phyloP scores from a whole-genome alignment of 2,113 vertebrate genomes.

The Forbesichthys papilliferus region DNA sequence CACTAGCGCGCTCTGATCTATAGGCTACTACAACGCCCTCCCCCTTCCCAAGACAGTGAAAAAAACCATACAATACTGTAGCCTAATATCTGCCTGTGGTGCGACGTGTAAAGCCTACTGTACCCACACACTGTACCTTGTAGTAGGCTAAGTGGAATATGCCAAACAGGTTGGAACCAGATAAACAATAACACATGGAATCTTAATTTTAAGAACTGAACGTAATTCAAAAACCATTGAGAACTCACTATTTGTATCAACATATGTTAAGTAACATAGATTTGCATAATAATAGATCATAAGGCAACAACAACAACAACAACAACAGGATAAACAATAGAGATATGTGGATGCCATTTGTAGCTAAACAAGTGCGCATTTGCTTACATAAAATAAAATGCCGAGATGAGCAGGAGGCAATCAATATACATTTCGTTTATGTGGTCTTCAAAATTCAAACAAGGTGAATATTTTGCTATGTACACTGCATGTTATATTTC shows the following conservation, averaged over 20 bases:
- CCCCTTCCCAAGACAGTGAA: slow-evolving; percentile 4
- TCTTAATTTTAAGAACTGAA: slow-evolving; percentile 10
- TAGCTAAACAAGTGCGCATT: slow-evolving; percentile 9
- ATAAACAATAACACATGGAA: slow-evolving; percentile 33
- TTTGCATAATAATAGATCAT: too few relatives aligned
- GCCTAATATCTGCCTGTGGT: slow-evolving; percentile 6
- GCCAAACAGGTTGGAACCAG: slow-evolving; percentile 57
- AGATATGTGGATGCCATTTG: slow-evolving; percentile 9
- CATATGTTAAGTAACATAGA: slow-evolving; percentile 9
- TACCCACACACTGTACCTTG: slow-evolving; percentile 26
- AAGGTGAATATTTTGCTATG: neutral
- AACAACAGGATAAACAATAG: slow-evolving; percentile 41
- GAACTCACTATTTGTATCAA: slow-evolving; percentile 6
- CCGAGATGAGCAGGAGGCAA: neutral
- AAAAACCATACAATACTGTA: slow-evolving; percentile 23
- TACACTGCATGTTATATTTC: neutral
- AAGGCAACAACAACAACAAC: too few relatives aligned
- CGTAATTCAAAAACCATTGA: neutral
- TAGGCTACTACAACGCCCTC: neutral
- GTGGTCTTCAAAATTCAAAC: neutral
- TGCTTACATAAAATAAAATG: neutral
- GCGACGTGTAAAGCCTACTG: slow-evolving; percentile 3
- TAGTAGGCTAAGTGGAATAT: slow-evolving; percentile 32
- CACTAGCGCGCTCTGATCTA: slow-evolving; percentile 3
- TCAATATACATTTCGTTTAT: neutral